These are phyloP conservation scores for Drosophila setosimentum DNA, from an alignment of 2,888 invertebrate genomes.

Conservation along the genomic window DNA sequence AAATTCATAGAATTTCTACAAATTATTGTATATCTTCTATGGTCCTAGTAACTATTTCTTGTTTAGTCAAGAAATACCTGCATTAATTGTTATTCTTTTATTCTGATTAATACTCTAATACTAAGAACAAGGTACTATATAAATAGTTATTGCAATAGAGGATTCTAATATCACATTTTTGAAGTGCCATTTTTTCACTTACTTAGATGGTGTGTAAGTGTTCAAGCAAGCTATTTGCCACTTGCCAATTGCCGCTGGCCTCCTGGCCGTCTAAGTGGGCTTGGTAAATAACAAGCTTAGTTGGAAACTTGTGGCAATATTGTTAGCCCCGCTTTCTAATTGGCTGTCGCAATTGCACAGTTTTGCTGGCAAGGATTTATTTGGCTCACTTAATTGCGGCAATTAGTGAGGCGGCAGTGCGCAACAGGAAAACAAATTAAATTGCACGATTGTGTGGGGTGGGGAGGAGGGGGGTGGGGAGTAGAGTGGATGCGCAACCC, in stretches of 20 bases:
- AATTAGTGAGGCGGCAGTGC: slow-evolving; percentile 60
- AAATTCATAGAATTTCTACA: neutral
- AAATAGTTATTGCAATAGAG: neutral
- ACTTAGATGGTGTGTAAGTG: neutral
- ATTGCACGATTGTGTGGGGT: neutral
- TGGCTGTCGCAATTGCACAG: slow-evolving; percentile 40
- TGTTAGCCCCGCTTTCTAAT: slow-evolving; percentile 46
- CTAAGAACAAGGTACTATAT: too few species aligned
- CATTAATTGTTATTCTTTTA: neutral
- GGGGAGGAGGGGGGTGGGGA: neutral
- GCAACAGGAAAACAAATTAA: slow-evolving; percentile 49
- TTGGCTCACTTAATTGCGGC: slow-evolving; percentile 70
- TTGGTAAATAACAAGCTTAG: slow-evolving; percentile 15
- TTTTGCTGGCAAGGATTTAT: slow-evolving; percentile 61
- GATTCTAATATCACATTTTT: neutral
- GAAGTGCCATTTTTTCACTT: neutral
- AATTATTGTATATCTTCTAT: neutral
- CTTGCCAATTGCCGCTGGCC: neutral
- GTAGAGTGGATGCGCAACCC: slow-evolving; percentile 7
- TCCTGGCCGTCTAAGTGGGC: slow-evolving; percentile 12
- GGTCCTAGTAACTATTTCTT: neutral
- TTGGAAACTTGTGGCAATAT: slow-evolving; percentile 33
- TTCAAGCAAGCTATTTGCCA: neutral
- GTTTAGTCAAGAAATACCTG: neutral
- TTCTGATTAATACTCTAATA: too few species aligned